A percentile compares a stretch with the other conserved stretches of the same genome.
phyloP scores from a whole-genome alignment of 2,888 invertebrate species.

The Ametastegia equiseti region DNA sequence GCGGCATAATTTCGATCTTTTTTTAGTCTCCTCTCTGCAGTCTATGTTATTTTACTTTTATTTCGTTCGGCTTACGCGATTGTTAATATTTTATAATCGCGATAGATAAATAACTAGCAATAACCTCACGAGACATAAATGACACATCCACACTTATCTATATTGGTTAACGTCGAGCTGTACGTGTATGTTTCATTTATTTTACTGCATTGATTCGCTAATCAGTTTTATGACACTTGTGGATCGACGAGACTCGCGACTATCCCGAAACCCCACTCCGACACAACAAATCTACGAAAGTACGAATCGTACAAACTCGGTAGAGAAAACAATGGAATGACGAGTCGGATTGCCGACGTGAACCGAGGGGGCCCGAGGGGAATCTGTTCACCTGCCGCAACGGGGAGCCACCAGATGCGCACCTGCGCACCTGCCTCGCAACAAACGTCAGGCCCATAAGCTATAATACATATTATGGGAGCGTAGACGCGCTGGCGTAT shows the following conservation, averaged over 20 bases:
- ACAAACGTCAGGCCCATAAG: conserved; percentile 19
- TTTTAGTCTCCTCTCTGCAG: too few species aligned
- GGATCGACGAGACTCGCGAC: conserved; percentile 43
- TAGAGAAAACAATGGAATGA: conserved; percentile 46
- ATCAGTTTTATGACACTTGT: conserved; percentile 47
- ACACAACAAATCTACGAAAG: conserved; percentile 36
- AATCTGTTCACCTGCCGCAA: conserved; percentile 65
- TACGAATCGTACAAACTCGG: conserved; percentile 37
- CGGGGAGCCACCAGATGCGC: conserved; percentile 67
- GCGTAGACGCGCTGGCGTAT: background rate
- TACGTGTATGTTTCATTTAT: background rate
- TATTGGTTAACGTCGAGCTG: background rate
- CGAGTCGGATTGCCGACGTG: conserved; percentile 32
- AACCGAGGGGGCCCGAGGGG: conserved; percentile 31
- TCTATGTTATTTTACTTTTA: background rate
- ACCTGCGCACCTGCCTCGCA: conserved; percentile 44
- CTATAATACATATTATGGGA: conserved; percentile 1
- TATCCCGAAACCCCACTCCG: conserved; percentile 32
- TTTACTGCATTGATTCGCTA: conserved; percentile 45
- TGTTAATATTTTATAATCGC: conserved; percentile 13
- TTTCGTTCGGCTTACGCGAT: background rate
- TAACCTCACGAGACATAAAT: conserved; percentile 31
- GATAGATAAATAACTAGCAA: background rate
- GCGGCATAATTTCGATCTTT: conserved; percentile 62
- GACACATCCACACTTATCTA: conserved; percentile 40